phyloP scores from a whole-genome alignment of 2,113 vertebrate genomes.

The Boulengeromyrus knoepffleri region DNA sequence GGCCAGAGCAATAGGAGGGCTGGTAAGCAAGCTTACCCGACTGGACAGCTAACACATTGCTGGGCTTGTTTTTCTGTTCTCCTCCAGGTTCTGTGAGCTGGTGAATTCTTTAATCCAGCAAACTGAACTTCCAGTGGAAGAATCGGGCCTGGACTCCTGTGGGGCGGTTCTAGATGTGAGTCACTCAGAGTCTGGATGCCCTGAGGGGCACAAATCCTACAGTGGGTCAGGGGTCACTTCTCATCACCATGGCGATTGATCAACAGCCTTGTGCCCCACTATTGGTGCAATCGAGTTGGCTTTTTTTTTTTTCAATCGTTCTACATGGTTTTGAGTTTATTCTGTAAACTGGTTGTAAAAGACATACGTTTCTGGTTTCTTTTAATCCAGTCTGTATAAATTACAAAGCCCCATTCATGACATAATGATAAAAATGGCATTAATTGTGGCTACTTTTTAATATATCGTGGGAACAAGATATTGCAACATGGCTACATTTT shows the following conservation, averaged over 20 bases:
- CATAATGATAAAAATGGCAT: not conserved
- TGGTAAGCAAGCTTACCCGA: not conserved
- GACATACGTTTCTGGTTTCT: not conserved
- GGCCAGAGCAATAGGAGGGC: not conserved
- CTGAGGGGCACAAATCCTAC: not conserved
- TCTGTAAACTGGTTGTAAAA: not conserved
- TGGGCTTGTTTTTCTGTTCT: not conserved
- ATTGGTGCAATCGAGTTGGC: not conserved
- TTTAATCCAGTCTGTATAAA: not conserved
- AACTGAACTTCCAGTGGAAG: conserved; percentile 37
- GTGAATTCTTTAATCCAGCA: conserved; percentile 68
- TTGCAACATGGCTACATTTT: not conserved
- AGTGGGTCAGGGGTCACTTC: not conserved
- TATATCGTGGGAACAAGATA: not conserved
- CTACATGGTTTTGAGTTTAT: not conserved
- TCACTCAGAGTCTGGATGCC: not conserved
- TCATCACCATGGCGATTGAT: not conserved
- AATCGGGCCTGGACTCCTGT: conserved; percentile 32
- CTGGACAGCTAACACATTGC: not conserved
- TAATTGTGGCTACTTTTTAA: not conserved
- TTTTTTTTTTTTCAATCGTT: not conserved
- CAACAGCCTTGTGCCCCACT: not conserved
- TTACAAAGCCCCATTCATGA: not conserved
- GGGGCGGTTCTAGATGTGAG: conserved; percentile 71
- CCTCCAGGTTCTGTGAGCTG: conserved; percentile 72